A percentile compares a stretch with the other conserved stretches of the same genome.
Conservation (phyloP, 2,113 vertebrate genomes). For the Psophia crepitans region DNA sequence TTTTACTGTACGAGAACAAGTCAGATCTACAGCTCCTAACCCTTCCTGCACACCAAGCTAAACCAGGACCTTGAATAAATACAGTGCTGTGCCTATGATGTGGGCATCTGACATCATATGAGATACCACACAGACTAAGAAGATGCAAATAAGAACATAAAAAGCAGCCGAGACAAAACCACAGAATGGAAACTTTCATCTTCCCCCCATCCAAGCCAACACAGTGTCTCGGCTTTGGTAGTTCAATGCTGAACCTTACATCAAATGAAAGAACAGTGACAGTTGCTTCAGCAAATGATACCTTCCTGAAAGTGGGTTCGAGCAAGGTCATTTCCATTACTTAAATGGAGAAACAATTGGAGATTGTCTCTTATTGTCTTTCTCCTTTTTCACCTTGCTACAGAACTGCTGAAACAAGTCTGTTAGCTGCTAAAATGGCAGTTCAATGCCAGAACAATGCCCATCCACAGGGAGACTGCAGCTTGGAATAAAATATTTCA, state of each 20-base stretch:
- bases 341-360: background rate
- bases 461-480: background rate
- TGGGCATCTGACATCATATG: background rate
- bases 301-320: background rate
- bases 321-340: background rate
- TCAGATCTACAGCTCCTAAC: background rate
- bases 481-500: background rate
- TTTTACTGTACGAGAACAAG: background rate
- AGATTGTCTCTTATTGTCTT: background rate
- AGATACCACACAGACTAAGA: background rate
- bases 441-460: background rate
- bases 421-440: background rate
- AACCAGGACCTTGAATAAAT: background rate
- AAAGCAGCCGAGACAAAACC: background rate
- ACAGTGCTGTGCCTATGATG: background rate
- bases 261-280: background rate
- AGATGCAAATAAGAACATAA: background rate
- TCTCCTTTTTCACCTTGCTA: background rate
- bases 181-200: background rate
- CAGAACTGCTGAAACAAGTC: background rate
- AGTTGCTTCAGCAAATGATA: background rate
- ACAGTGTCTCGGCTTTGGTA: background rate
- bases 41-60: background rate
- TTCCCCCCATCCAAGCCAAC: background rate
- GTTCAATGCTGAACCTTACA: background rate